phyloP scores from a whole-genome alignment of 37 sponge, comb jelly and placozoan species.

The Aplysina aerophoba region DNA sequence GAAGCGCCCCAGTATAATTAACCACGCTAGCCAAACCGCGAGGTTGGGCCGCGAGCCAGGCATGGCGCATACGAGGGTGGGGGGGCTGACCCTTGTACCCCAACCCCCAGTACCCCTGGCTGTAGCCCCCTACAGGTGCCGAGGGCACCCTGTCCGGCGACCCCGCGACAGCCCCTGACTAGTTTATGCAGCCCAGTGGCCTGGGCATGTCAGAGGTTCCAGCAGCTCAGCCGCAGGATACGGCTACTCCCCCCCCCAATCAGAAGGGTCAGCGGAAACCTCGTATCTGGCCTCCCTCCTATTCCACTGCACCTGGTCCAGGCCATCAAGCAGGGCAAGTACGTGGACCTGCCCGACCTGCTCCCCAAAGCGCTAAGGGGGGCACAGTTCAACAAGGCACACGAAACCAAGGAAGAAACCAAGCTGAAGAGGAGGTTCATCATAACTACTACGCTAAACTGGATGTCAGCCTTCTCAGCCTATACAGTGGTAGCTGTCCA shows the following conservation, averaged over 20 bases:
- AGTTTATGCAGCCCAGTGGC: neutral
- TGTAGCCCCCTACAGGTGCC: too few relatives aligned
- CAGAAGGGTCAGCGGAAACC: too few relatives aligned
- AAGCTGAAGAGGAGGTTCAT: neutral
- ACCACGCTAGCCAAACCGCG: too few relatives aligned
- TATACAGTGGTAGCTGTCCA: neutral
- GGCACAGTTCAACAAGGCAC: neutral
- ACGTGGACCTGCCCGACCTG: constrained; percentile 27
- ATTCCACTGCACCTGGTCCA: constrained; percentile 4
- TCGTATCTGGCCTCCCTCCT: constrained; percentile 29
- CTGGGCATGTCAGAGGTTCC: too few relatives aligned
- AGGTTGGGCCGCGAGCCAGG: too few relatives aligned
- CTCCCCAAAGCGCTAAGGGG: constrained; percentile 9
- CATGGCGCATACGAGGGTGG: too few relatives aligned
- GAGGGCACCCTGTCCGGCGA: constrained; percentile 26
- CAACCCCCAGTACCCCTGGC: too few relatives aligned
- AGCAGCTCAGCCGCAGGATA: too few relatives aligned
- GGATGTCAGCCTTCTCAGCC: constrained; percentile 16
- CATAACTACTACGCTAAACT: neutral
- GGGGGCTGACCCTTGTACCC: too few relatives aligned
- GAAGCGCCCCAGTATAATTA: too few relatives aligned
- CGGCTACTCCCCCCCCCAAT: too few relatives aligned
- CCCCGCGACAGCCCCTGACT: neutral
- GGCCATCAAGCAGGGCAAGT: constrained; percentile 7
- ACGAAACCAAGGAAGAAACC: constrained; percentile 16